Percentiles rank a stretch among this genome's conserved stretches.
Evolutionary conservation across 2,888 invertebrate species (phyloP).

Genomic region (Oligia strigilis): DNA sequence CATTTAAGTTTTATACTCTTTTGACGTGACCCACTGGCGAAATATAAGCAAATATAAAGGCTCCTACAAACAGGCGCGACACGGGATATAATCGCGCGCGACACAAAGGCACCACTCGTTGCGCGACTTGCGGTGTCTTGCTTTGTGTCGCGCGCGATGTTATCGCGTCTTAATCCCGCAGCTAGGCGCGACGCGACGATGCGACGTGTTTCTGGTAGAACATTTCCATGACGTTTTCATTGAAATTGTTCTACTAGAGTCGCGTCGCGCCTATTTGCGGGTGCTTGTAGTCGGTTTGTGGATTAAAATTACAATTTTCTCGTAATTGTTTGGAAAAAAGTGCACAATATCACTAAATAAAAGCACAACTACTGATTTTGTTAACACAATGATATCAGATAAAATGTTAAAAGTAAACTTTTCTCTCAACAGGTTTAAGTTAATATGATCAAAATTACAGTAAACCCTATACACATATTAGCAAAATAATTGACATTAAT

Average conservation of each 20-base stretch:
- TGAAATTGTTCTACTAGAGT: neutral
- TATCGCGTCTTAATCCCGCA: neutral
- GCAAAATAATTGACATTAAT: neutral
- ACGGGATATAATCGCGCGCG: no score
- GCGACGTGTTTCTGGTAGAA: neutral
- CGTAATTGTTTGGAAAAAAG: no score
- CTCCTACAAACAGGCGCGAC: neutral
- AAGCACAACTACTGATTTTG: neutral
- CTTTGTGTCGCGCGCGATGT: no score
- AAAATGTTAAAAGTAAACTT: neutral
- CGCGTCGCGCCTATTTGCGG: neutral
- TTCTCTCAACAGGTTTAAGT: no score
- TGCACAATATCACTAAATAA: neutral
- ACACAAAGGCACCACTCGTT: no score
- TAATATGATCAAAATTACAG: slow-evolving; percentile 4
- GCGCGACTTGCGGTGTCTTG: no score
- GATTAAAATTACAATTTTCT: neutral
- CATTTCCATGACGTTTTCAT: neutral
- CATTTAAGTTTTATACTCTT: neutral
- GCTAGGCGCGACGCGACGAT: neutral
- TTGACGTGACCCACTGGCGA: neutral
- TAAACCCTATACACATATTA: slow-evolving; percentile 4
- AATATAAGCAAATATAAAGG: neutral
- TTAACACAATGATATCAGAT: neutral
- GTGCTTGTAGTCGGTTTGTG: neutral